Evolutionary conservation across 2,797 vertebrate species (phyloP).

Genomic region (Crenuchus spilurus): DNA sequence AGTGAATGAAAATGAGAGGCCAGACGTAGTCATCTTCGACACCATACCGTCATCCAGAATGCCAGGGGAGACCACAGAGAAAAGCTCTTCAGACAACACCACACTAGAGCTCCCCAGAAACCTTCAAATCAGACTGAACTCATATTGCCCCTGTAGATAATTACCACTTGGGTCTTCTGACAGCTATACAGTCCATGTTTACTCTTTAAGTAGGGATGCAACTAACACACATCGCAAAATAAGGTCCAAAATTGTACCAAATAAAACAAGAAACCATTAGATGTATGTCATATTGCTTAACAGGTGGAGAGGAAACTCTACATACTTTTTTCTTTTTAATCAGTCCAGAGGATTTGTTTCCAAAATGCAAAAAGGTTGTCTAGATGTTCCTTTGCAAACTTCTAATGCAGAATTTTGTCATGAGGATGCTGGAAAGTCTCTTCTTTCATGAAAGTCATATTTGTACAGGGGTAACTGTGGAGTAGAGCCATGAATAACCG

Average conservation of each 20-base stretch:
- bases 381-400: too few species aligned
- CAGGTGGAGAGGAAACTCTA: too few species aligned
- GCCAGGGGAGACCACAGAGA: constrained; percentile 23
- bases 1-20: constrained; percentile 28
- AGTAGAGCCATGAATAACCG: too few species aligned
- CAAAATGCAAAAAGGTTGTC: too few species aligned
- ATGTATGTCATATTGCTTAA: too few species aligned
- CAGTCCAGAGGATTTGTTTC: too few species aligned
- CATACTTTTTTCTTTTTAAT: too few species aligned
- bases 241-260: not conserved
- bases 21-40: constrained; percentile 13
- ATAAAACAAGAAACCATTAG: not conserved
- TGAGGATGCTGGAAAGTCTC: too few species aligned
- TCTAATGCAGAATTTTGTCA: too few species aligned
- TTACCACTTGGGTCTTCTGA: not conserved
- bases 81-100: constrained; percentile 11
- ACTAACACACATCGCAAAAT: not conserved
- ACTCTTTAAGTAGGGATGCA: not conserved
- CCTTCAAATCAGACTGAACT: constrained; percentile 7
- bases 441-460: too few species aligned
- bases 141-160: not conserved
- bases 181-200: constrained; percentile 11
- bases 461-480: too few species aligned
- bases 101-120: constrained; percentile 12
- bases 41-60: constrained; percentile 22